Percentiles rank a stretch among this genome's conserved stretches.
Evolutionary conservation across 2,113 vertebrate genomes (phyloP).

Genomic region (Rhinogobius similis): DNA sequence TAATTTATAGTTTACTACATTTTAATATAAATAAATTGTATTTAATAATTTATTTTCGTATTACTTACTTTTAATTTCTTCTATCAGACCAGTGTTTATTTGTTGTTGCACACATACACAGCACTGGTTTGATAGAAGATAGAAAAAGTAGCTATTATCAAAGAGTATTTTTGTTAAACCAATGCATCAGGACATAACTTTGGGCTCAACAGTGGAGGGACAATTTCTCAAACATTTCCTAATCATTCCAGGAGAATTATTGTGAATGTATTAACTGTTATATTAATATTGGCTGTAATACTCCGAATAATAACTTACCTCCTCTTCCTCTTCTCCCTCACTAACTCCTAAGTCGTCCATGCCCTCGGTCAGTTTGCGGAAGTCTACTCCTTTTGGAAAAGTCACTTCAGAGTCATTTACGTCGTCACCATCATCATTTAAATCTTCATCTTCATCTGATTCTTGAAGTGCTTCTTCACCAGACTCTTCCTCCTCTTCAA

Average conservation of each 20-base stretch:
- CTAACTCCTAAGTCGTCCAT: conserved; percentile 65
- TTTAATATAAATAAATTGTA: neutral
- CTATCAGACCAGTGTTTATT: too few relatives aligned
- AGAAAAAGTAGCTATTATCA: too few relatives aligned
- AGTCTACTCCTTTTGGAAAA: conserved; percentile 40
- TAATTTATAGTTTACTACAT: too few relatives aligned
- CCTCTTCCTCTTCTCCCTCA: conserved; percentile 35
- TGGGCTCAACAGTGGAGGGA: too few relatives aligned
- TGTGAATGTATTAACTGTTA: neutral
- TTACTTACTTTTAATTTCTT: too few relatives aligned
- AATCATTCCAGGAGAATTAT: neutral
- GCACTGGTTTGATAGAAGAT: too few relatives aligned
- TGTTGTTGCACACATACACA: too few relatives aligned
- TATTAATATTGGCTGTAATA: neutral
- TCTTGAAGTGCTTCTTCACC: conserved; percentile 5
- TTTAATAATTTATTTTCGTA: neutral
- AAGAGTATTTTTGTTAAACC: too few relatives aligned
- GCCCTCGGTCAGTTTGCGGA: conserved; percentile 49
- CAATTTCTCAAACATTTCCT: too few relatives aligned
- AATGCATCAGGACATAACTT: too few relatives aligned
- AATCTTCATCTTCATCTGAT: neutral
- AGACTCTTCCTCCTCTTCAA: conserved; percentile 3
- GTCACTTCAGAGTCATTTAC: neutral
- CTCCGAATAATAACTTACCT: neutral
- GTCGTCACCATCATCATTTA: conserved; percentile 1